Evolutionary conservation across 2,113 vertebrate genomes (phyloP).

Genomic region (Xenopus laevis): DNA sequence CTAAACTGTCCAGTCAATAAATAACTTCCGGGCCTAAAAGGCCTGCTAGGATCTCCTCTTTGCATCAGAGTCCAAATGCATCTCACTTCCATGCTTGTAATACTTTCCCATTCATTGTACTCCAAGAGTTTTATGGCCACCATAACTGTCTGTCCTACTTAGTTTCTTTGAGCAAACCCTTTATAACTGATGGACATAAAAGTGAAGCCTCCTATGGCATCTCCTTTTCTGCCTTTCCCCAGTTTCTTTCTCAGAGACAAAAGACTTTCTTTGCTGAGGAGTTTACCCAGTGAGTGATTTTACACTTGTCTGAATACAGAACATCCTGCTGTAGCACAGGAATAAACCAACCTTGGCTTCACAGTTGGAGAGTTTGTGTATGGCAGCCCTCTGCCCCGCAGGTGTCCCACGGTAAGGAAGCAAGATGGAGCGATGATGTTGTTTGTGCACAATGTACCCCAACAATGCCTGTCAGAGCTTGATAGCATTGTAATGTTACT

Average conservation of each 20-base stretch:
- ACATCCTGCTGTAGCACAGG: no score
- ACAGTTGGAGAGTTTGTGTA: conserved; percentile 8
- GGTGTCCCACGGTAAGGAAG: neutral
- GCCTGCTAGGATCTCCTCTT: neutral
- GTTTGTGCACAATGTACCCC: neutral
- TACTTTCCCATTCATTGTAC: conserved; percentile 20
- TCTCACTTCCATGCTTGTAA: neutral
- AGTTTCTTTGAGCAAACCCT: neutral
- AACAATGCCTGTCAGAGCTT: neutral
- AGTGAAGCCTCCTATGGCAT: conserved; percentile 7
- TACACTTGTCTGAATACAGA: no score
- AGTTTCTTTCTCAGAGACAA: conserved; percentile 16
- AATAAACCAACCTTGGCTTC: neutral
- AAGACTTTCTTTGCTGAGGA: conserved; percentile 10
- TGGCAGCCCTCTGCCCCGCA: conserved; percentile 12
- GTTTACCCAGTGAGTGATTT: neutral
- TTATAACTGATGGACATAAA: conserved; percentile 12
- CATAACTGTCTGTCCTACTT: neutral
- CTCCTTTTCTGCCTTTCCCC: conserved; percentile 9
- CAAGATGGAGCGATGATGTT: neutral
- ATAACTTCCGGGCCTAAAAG: conserved; percentile 7
- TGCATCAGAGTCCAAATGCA: conserved; percentile 10
- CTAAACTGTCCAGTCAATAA: neutral
- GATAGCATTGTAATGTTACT: neutral
- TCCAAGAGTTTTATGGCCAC: conserved; percentile 13